Conservation (phyloP, 2,888 invertebrate genomes). For the Leistus spinibarbis region DNA sequence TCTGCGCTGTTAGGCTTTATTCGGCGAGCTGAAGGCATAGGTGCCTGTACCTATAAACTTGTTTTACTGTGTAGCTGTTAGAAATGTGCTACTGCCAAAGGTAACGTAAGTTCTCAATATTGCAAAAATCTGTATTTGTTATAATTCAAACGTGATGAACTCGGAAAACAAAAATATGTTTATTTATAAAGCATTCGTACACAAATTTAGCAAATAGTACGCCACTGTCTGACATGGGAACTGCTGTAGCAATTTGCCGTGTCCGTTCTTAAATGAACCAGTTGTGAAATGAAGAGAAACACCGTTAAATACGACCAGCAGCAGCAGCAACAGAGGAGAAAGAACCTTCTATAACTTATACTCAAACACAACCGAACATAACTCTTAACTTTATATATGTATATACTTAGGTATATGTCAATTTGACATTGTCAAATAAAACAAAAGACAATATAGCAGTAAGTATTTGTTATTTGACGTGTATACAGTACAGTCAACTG, state of each 20-base stretch:
- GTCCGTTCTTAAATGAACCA: slow-evolving; percentile 28
- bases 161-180: too few species aligned
- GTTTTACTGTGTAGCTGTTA: too few species aligned
- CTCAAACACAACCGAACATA: neutral
- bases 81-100: too few species aligned
- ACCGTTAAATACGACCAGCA: slow-evolving; percentile 5
- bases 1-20: too few species aligned
- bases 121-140: too few species aligned
- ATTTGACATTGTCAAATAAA: neutral
- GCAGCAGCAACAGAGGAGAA: neutral
- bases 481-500: neutral
- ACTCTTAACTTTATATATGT: neutral
- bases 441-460: neutral
- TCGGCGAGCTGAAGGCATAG: too few species aligned
- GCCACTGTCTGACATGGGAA: slow-evolving; percentile 20
- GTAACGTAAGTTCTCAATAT: too few species aligned
- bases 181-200: too few species aligned
- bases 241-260: neutral
- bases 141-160: too few species aligned
- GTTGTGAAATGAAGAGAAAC: slow-evolving; percentile 40
- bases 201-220: too few species aligned
- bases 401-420: neutral
- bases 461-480: neutral
- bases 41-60: too few species aligned
- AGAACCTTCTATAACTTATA: neutral